Evolutionary conservation across 2,888 invertebrate species (phyloP), one percentile per base, ranked within the genome.

Genomic region (Drosophila putrida): DNA sequence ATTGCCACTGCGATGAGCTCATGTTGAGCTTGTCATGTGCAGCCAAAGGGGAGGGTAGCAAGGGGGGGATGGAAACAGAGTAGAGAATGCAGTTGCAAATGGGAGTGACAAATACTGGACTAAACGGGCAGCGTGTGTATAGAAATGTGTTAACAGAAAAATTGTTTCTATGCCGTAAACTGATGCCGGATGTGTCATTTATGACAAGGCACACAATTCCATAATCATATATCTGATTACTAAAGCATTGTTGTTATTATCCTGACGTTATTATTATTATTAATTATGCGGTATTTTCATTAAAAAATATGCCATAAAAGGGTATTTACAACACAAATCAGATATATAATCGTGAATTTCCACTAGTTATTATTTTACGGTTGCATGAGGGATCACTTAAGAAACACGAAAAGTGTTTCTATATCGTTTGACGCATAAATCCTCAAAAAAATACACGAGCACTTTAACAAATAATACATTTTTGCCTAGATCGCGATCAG

Each of bases 21-120:
- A 57, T 72, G 70, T 71, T 61, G 50, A 63, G 71, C 71, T 78
- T 81, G 78, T 81, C 81, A 74, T 76, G 64, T 71, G 66, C 71
- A 76, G 65, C 46, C 47, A 39, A 50, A 13, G 39, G 28, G 6
- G n/a, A 28, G 20, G 27, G 4, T 4, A 9, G 1, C 1, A 15
- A 27, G 13, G 2, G n/a, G 11, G 15, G 35, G 15, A 2, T 9
- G 10, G 38, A 15, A 1, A 13, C 9, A 39, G 15, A 1, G 4
- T 10, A 38, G 20, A 15, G 28, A 2, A 39, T 43, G 33, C 54
- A 35, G 43, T 55, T n/a, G 20, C 44, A 61, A 44, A 20, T 46
- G 62, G 58, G 62, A 27, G 39, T 59, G 46, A 43, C 43, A 25
- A 60, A 36, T 25, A 13, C 36, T 46, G 31, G 25, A 20, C 51